Evolutionary conservation across 2,888 invertebrate species (phyloP).

Genomic region (Thalpophila matura): DNA sequence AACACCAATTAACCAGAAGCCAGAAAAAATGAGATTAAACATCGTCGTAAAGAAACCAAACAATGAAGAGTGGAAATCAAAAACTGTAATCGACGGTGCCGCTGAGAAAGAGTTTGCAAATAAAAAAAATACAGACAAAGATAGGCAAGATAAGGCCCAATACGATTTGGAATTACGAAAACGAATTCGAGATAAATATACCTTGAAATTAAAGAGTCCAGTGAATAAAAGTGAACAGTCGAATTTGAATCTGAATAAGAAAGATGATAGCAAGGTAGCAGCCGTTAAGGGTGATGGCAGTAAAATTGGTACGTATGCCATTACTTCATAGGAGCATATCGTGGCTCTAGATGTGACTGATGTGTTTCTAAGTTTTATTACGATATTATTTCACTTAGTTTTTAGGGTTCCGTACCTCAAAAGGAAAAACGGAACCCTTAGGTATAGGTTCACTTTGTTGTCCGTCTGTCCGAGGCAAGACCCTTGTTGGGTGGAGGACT

Average conservation of each 20-base stretch:
- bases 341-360: too few species aligned
- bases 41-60: slow-evolving; percentile 19
- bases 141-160: not conserved
- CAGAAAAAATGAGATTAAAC: slow-evolving; percentile 10
- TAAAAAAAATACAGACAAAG: slow-evolving; percentile 24
- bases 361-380: too few species aligned
- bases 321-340: too few species aligned
- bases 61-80: slow-evolving; percentile 11
- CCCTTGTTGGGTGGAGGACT: too few species aligned
- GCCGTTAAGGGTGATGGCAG: not conserved
- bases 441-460: too few species aligned
- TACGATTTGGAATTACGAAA: slow-evolving; percentile 38
- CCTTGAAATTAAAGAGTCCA: slow-evolving; percentile 31
- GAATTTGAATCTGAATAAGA: not conserved
- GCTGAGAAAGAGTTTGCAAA: slow-evolving; percentile 36
- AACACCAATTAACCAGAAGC: slow-evolving; percentile 6
- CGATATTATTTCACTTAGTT: too few species aligned
- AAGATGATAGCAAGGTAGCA: slow-evolving; percentile 3
- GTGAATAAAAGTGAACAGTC: slow-evolving; percentile 15
- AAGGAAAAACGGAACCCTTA: too few species aligned
- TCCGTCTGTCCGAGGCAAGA: too few species aligned
- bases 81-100: slow-evolving; percentile 6
- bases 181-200: slow-evolving; percentile 54
- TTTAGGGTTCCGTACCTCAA: too few species aligned
- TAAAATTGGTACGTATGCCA: slow-evolving; percentile 5